Evolutionary conservation across 1,140 invertebrate genomes (phyloP), one percentile per base, ranked within the genome.

Genomic region (Diabrotica undecimpunctata): DNA sequence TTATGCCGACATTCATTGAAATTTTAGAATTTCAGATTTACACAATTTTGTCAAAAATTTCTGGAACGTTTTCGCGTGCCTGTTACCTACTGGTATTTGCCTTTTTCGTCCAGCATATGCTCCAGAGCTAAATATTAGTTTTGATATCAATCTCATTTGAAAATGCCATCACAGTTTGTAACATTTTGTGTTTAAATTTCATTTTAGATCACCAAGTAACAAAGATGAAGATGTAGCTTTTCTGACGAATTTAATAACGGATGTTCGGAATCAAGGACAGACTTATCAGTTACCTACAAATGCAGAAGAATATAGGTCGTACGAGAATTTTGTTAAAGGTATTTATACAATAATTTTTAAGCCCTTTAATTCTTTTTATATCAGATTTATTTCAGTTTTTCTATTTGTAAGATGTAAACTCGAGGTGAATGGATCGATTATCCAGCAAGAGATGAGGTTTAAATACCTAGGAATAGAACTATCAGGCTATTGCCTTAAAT

Each of bases 261-360:
- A 60, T 7, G 41, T 60, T 13, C 13, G 58, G 7, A n/a, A 60
- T 2, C 58, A 60, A 50, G 41, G 38, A 60, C 58, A 60, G 10
- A 14, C 6, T 5, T 60, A 12, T 13, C 38, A 60, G 7, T 35
- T 60, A 46, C 58, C 58, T 2, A 50, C 41, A 13, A 50, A 5
- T 60, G 58, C 58, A 37, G 12, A 60, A 50, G 38, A 46, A 50
- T 60, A 46, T 14, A 46, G 12, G 50, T 8, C 58, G 5, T 51
- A 39, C 11, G 39, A 60, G 25, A 46, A 8, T n/a, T 46, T 46
- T 46, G 3, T n/a, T 3, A 46, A n/a, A 46, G 41, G 41, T 46
- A 46, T 5, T 46, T 46, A 25, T 25, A 25, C 25, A 25, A 25
- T 25, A 25, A 1, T 25, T 25, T 25, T 25, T 25, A 4, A 25